Base-by-base conservation (phyloP, 2,888 invertebrate species). In the Cheilosia variabilis region DNA sequence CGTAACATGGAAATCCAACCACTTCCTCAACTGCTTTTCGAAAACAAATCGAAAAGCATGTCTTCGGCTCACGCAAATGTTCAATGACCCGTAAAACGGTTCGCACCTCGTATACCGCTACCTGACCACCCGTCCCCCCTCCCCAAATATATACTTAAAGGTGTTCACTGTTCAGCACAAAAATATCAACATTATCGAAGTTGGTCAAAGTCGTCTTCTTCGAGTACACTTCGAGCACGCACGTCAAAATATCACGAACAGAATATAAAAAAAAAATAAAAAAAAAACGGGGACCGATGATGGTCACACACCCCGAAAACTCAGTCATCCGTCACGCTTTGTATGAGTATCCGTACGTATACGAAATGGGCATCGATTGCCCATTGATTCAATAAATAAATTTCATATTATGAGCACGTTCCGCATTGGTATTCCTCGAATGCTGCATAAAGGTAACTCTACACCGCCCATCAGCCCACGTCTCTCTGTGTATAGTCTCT, bases 351-450 rank as follows among this genome's bases (percentile, higher is more conserved):
- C 53, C 37, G 41, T n/a, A 52, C 37, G 50, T 45, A 53, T 53
- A 73, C 58, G 52, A 69, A 84, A 84, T 80, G 65, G 65, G 37
- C 84, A 69, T 31, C 80, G 75, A 84, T 84, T 76, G 75, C 66
- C 84, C 75, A 84, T 84, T 80, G 71, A 84, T 84, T 84, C 80
- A 71, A 78, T 83, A 79, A 83, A 83, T 73, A 65, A 83, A 84
- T 71, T 80, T 80, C 60, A 76, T 84, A 84, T 84, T 84, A 84
- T 84, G 63, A 84, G 69, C 84, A 84, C 84, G 84, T 84, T 75
- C 60, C 71, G 65, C 65, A 84, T 79, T 79, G 75, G 69, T 84
- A 73, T 75, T 75, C 83, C 65, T 75, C 57, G 79, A 69, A 84
- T 69, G 78, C 71, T 71, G 63, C 13, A 55, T 31, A 15, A 17